Evolutionary conservation across 23 tunicate species (phyloP).

Genomic region (Trididemnum miniatum): DNA sequence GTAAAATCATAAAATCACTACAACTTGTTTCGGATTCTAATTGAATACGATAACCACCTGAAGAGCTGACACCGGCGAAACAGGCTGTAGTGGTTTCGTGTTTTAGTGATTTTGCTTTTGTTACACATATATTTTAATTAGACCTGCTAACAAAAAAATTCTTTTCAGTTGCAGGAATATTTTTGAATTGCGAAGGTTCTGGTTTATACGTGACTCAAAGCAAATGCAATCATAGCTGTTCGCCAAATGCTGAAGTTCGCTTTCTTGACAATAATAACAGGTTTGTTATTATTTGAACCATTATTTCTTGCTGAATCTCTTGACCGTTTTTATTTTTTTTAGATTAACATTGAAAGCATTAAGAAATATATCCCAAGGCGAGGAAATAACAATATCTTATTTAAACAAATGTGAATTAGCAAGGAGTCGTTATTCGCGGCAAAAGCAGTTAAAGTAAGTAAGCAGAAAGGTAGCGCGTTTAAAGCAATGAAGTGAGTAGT

Average conservation of each 20-base stretch:
- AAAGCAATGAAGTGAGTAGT: too few relatives aligned
- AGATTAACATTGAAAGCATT: slow-evolving; percentile 56
- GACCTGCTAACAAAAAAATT: too few relatives aligned
- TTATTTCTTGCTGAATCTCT: too few relatives aligned
- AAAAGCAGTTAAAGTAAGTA: slow-evolving; percentile 55
- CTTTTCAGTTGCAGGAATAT: slow-evolving; percentile 65
- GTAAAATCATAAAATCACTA: too few relatives aligned
- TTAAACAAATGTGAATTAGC: slow-evolving; percentile 54
- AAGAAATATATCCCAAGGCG: slow-evolving; percentile 39
- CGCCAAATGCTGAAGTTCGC: slow-evolving; percentile 74
- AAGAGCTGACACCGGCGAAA: too few relatives aligned
- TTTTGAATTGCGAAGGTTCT: slow-evolving; percentile 90
- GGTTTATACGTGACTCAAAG: slow-evolving; percentile 76
- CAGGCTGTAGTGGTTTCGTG: too few relatives aligned
- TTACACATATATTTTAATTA: too few relatives aligned
- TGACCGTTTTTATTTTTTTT: neutral
- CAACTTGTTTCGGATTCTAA: too few relatives aligned
- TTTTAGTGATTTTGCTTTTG: too few relatives aligned
- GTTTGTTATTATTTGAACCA: too few relatives aligned
- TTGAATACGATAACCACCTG: too few relatives aligned
- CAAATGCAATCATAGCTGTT: slow-evolving; percentile 92
- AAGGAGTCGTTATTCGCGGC: slow-evolving; percentile 75
- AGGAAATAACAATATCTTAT: slow-evolving; percentile 87
- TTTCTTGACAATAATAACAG: slow-evolving; percentile 70
- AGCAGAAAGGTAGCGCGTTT: too few relatives aligned